These are phyloP conservation scores for Priocnemis perturbator DNA, from an alignment of 2,888 invertebrate species.

Conservation along the genomic window DNA sequence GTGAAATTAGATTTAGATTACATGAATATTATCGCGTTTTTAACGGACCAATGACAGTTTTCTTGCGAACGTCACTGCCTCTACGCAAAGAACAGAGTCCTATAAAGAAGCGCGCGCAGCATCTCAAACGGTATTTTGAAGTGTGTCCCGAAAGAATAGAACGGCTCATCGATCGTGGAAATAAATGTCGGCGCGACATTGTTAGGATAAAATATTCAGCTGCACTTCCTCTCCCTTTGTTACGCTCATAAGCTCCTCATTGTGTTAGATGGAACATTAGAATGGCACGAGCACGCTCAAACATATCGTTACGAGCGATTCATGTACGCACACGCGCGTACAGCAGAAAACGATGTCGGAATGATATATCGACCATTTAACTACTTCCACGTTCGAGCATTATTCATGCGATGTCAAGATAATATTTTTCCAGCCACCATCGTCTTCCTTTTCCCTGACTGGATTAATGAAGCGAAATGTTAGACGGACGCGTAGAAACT, in stretches of 20 bases:
- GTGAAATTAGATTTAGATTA: too few species aligned
- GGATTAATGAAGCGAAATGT: not conserved
- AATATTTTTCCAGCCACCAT: slow-evolving; percentile 43
- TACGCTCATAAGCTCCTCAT: slow-evolving; percentile 2
- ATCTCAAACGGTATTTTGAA: too few species aligned
- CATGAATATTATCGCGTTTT: too few species aligned
- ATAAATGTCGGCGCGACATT: too few species aligned
- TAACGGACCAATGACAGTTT: too few species aligned
- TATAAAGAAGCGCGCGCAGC: too few species aligned
- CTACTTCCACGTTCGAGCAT: slow-evolving; percentile 53
- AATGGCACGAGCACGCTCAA: slow-evolving; percentile 4
- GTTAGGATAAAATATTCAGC: too few species aligned
- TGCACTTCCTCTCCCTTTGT: not conserved
- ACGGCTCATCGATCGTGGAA: too few species aligned
- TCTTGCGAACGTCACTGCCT: too few species aligned
- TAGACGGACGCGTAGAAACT: not conserved
- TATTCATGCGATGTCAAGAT: slow-evolving; percentile 41
- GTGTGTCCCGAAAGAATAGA: too few species aligned
- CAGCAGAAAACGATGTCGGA: slow-evolving; percentile 32
- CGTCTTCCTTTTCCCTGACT: slow-evolving; percentile 19
- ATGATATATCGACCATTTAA: slow-evolving; percentile 52
- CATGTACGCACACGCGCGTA: not conserved
- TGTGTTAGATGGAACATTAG: not conserved
- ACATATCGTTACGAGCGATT: not conserved
- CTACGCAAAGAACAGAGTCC: too few species aligned